Base-by-base conservation (phyloP, 2,113 vertebrate species). In the Embiotoca jacksoni region DNA sequence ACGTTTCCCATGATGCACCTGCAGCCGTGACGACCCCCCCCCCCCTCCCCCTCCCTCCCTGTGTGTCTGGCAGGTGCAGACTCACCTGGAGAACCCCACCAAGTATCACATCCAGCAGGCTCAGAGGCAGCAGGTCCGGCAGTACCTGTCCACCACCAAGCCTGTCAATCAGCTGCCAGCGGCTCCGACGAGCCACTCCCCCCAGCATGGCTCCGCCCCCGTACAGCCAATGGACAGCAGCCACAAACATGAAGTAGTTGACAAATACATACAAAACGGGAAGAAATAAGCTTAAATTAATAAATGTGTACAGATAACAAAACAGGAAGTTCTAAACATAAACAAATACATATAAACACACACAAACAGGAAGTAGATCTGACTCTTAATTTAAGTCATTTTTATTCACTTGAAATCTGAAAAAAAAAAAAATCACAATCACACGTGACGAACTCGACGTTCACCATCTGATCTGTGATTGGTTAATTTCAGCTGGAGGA, bases 91-190 rank as follows among this genome's bases (percentile, higher is more conserved):
- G 87, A 96, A 97, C 88, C 96, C 96, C 0, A 96, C 96, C 5
- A 95, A 94, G 87, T 97, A 96, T 80, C 96, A 97, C 90, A 95
- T 97, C 53, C 96, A 96, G 87, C 95, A 96, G 91, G 94, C 96
- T 0, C 95, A 96, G 91, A 86, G 92, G 49, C 96, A 96, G 90
- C 96, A 97, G 88, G 96, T 97, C 53, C 95, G 95, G 33, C 95
- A 95, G 75, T 96, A 97, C 71, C 95, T 97, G 3, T 97, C 96
- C 41, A 94, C 95, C 80, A 87, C 57, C 33, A 96, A 95, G 77
- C 76, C 94, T 58, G 86, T 94, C 69, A 93, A 89, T 69, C 95
- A 95, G 85, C 88, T 92, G 3, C 82, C 94, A 63, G 58, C 33
- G 7, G 87, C 71, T 3, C 82, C 89, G 0, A 82, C 84, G 37